Evolutionary conservation across 2,113 vertebrate species (phyloP).

Genomic region (Paramormyrops kingsleyae): DNA sequence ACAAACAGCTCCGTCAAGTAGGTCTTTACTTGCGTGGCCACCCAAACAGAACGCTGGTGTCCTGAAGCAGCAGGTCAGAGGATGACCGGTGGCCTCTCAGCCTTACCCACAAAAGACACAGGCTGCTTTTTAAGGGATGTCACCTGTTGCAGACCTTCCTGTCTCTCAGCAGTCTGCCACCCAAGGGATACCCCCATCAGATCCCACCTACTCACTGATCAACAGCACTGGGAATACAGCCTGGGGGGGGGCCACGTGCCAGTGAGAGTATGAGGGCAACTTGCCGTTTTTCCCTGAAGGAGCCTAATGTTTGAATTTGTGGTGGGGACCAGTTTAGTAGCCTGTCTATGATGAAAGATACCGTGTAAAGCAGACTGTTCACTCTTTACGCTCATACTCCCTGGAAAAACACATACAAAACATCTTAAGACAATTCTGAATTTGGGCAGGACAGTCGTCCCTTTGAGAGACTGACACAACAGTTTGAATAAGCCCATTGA

Average conservation of each 20-base stretch:
- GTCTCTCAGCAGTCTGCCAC: neutral
- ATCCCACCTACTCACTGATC: neutral
- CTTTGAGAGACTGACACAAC: neutral
- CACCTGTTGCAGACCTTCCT: neutral
- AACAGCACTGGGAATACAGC: neutral
- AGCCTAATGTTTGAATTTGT: neutral
- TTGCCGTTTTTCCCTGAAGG: neutral
- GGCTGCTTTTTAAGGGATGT: neutral
- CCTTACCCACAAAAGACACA: neutral
- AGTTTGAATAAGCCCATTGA: neutral
- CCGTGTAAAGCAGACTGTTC: neutral
- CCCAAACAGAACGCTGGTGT: neutral
- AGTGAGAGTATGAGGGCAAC: neutral
- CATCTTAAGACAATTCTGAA: constrained; percentile 3
- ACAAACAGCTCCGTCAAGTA: neutral
- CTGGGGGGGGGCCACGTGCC: neutral
- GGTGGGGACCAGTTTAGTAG: neutral
- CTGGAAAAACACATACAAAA: neutral
- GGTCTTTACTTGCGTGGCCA: neutral
- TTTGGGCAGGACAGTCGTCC: neutral
- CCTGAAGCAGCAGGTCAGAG: neutral
- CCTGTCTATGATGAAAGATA: neutral
- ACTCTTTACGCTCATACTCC: neutral
- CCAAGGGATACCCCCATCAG: neutral
- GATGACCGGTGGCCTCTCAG: neutral